Conservation (phyloP, 2,797 vertebrate species). For the Chrysocyon brachyurus region DNA sequence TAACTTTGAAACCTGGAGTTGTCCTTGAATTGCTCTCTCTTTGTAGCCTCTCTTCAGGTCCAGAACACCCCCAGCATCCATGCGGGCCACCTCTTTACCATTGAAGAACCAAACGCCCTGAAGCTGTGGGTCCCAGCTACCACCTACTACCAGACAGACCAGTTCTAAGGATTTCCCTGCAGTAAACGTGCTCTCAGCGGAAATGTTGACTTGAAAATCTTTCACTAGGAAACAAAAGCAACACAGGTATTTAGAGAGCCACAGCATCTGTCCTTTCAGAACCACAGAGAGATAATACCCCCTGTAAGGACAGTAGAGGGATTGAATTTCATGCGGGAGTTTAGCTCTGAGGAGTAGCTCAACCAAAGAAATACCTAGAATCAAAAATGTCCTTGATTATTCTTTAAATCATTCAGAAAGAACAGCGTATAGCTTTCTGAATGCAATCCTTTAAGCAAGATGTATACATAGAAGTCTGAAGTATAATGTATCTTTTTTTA, state of each 20-base stretch:
- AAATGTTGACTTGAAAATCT: conserved; percentile 87
- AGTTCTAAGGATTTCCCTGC: conserved; percentile 90
- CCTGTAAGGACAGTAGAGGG: not conserved
- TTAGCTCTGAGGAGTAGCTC: not conserved
- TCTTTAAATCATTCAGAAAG: conserved; percentile 31
- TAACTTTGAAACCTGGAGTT: conserved; percentile 88
- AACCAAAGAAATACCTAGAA: not conserved
- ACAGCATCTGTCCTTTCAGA: not conserved
- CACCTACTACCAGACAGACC: conserved; percentile 86
- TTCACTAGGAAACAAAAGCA: conserved; percentile 80
- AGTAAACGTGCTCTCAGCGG: conserved; percentile 69
- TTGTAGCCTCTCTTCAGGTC: conserved; percentile 82
- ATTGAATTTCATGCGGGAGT: not conserved
- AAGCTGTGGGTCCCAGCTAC: conserved; percentile 85
- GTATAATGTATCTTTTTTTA: not conserved
- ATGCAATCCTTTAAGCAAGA: not conserved
- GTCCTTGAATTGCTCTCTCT: conserved; percentile 84
- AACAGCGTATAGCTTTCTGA: not conserved
- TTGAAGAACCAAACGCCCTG: conserved; percentile 89
- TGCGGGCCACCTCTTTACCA: conserved; percentile 81
- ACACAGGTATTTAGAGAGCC: conserved; percentile 20
- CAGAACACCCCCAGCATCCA: conserved; percentile 90
- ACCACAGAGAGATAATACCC: not conserved
- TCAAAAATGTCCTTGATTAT: not conserved
- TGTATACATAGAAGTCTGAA: not conserved